phyloP scores from a whole-genome alignment of 2,888 invertebrate genomes.

The Nephrocerus scutellatus region DNA sequence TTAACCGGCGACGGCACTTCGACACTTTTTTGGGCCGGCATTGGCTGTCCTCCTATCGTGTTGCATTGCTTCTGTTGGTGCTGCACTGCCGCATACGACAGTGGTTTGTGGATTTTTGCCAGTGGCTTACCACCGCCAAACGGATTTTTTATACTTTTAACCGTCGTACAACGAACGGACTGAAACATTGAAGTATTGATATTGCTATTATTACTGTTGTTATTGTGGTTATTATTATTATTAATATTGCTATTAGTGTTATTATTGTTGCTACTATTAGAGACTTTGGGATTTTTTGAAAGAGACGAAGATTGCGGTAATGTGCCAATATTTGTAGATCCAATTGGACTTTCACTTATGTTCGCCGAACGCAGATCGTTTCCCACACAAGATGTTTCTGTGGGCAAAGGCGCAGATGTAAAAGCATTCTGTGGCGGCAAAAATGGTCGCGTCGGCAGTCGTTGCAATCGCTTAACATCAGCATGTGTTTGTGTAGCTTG shows the following conservation, averaged over 20 bases:
- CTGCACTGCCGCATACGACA: conserved; percentile 40
- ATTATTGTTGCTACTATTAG: conserved; percentile 26
- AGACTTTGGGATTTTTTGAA: conserved; percentile 22
- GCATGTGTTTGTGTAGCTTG: too few species aligned
- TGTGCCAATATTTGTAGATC: conserved; percentile 66
- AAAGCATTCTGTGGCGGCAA: too few species aligned
- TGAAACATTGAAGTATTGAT: too few species aligned
- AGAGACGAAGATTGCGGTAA: conserved; percentile 41
- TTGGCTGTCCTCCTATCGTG: too few species aligned
- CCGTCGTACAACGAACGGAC: conserved; percentile 40
- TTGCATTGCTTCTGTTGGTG: conserved; percentile 39
- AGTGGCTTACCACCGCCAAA: conserved; percentile 30
- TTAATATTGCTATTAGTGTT: conserved; percentile 13
- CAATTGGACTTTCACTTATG: conserved; percentile 47
- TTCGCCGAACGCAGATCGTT: too few species aligned
- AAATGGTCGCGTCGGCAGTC: too few species aligned
- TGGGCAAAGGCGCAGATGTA: too few species aligned
- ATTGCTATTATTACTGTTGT: too few species aligned
- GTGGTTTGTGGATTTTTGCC: conserved; percentile 43
- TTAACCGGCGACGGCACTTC: too few species aligned
- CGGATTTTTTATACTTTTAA: conserved; percentile 17
- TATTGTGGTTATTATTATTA: conserved; percentile 17
- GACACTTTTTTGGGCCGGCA: too few species aligned
- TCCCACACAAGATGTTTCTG: too few species aligned
- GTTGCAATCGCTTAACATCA: too few species aligned